Conservation (phyloP, 2,888 invertebrate genomes). For the Hirtodrosophila confusa region DNA sequence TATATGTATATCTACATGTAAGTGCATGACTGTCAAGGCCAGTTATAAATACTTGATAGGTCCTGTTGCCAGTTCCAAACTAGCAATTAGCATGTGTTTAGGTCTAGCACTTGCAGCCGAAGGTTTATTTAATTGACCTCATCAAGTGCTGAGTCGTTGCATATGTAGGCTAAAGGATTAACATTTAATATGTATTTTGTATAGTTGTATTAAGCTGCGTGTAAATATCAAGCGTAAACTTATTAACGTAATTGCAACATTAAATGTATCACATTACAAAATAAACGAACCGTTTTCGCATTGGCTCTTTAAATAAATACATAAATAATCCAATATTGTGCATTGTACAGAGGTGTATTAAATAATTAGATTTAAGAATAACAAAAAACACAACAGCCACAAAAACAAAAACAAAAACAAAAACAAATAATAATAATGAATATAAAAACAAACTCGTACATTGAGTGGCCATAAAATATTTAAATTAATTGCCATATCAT, state of each 20-base stretch:
- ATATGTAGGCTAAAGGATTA: conserved; percentile 39
- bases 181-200: conserved; percentile 64
- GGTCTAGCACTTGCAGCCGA: conserved; percentile 5
- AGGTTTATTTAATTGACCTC: background rate
- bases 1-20: conserved; percentile 15
- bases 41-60: background rate
- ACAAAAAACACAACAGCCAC: too few relatives aligned
- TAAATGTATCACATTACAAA: conserved; percentile 44
- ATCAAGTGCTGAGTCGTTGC: too few relatives aligned
- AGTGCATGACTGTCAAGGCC: conserved; percentile 21
- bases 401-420: conserved; percentile 17
- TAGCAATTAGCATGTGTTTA: conserved; percentile 22
- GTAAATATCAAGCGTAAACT: conserved; percentile 64
- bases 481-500: conserved; percentile 68
- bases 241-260: conserved; percentile 60
- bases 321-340: conserved; percentile 47
- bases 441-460: conserved; percentile 3
- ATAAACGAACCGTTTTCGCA: conserved; percentile 18
- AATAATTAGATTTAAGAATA: conserved; percentile 54
- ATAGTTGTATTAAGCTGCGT: conserved; percentile 53
- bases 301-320: conserved; percentile 54
- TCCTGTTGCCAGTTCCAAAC: conserved; percentile 38
- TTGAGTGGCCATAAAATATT: conserved; percentile 56
- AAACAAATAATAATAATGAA: background rate
- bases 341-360: conserved; percentile 48